A percentile compares a stretch with the other conserved stretches of the same genome.
phyloP scores from a whole-genome alignment of 35 echinoderm and acorn worm species.

The Ptychodera flava region DNA sequence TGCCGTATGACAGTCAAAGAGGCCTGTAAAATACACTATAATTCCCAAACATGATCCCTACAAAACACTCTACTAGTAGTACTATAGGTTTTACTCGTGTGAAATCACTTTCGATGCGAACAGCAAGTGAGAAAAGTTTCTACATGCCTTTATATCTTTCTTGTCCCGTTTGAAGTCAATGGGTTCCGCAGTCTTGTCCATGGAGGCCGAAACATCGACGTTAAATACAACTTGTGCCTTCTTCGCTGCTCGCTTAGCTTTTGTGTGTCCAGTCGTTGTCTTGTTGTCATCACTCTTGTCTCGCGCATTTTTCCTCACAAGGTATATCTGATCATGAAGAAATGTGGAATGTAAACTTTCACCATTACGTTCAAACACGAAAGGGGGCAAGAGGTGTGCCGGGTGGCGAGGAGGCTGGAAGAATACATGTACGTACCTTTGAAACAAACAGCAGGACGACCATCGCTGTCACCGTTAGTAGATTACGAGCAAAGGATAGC shows the following conservation, averaged over 20 bases:
- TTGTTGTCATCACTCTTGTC: background rate
- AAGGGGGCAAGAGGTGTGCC: too few relatives aligned
- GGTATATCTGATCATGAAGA: background rate
- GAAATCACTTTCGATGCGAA: too few relatives aligned
- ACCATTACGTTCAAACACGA: too few relatives aligned
- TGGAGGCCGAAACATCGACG: background rate
- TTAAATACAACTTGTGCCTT: background rate
- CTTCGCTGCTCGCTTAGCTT: background rate
- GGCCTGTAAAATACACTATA: too few relatives aligned
- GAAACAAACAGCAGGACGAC: conserved; percentile 35
- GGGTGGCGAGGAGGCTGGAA: too few relatives aligned
- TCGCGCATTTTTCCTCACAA: background rate
- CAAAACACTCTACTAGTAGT: too few relatives aligned
- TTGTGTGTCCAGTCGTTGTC: background rate
- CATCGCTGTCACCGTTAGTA: conserved; percentile 30
- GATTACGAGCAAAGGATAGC: conserved; percentile 15
- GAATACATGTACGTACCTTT: conserved; percentile 36
- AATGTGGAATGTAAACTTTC: too few relatives aligned
- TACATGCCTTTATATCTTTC: background rate
- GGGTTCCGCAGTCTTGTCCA: background rate
- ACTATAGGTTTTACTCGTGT: too few relatives aligned
- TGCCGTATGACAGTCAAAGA: too few relatives aligned
- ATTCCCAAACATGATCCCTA: too few relatives aligned
- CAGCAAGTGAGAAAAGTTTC: too few relatives aligned
- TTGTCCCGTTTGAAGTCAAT: background rate